Percentiles rank a stretch among this genome's conserved stretches.
Evolutionary conservation across 1,140 invertebrate genomes (phyloP).

Genomic region (Drosophila paulistorum): DNA sequence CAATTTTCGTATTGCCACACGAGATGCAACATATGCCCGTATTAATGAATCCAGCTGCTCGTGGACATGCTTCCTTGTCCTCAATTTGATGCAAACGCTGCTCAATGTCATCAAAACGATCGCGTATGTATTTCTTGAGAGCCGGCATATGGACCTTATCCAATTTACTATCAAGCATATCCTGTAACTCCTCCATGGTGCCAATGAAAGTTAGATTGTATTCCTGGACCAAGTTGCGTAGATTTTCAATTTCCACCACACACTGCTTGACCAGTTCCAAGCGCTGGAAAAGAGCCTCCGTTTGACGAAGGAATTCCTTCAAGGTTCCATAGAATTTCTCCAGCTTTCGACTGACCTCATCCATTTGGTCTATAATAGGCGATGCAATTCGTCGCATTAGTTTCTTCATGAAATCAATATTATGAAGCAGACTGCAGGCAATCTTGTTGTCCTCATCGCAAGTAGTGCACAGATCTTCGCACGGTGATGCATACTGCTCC

Average conservation of each 20-base stretch:
- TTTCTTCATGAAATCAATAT: slow-evolving; percentile 72
- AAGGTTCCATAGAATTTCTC: slow-evolving; percentile 53
- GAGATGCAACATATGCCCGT: slow-evolving; percentile 51
- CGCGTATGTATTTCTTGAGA: slow-evolving; percentile 74
- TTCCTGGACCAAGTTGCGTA: slow-evolving; percentile 52
- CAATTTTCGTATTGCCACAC: slow-evolving; percentile 56
- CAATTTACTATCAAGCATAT: slow-evolving; percentile 78
- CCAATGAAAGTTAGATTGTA: slow-evolving; percentile 66
- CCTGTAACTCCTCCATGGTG: slow-evolving; percentile 80
- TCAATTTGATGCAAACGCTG: slow-evolving; percentile 45
- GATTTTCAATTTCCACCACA: slow-evolving; percentile 66
- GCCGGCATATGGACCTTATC: slow-evolving; percentile 78
- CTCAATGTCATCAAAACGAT: slow-evolving; percentile 68
- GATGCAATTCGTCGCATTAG: slow-evolving; percentile 64
- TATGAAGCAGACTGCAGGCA: slow-evolving; percentile 65
- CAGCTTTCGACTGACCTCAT: slow-evolving; percentile 42
- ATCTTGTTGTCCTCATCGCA: slow-evolving; percentile 74
- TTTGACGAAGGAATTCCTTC: slow-evolving; percentile 38
- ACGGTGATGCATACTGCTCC: slow-evolving; percentile 57
- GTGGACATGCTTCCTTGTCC: slow-evolving; percentile 58
- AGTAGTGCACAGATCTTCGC: slow-evolving; percentile 71
- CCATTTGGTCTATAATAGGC: slow-evolving; percentile 59
- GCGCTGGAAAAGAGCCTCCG: slow-evolving; percentile 53
- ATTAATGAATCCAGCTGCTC: slow-evolving; percentile 66
- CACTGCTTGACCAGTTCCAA: slow-evolving; percentile 65